These are phyloP conservation scores for Muscidifurax raptorellus DNA, from an alignment of 1,140 invertebrate genomes.

Conservation along the genomic window DNA sequence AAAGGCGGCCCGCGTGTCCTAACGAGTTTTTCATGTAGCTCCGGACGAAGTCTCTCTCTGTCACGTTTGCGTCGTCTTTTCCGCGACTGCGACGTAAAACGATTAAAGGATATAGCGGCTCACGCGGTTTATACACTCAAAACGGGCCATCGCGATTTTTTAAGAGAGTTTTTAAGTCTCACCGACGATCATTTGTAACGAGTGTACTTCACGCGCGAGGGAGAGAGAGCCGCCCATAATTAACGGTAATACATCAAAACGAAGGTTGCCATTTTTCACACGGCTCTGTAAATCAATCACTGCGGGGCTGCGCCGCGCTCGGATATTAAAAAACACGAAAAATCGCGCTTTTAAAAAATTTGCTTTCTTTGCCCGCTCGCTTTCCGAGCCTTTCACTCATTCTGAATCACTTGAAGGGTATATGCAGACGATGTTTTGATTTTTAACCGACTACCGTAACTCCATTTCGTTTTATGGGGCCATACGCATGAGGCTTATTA, in stretches of 20 bases:
- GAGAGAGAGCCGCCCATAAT: neutral
- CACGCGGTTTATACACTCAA: neutral
- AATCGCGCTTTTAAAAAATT: neutral
- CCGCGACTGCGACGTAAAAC: neutral
- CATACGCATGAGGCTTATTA: too few relatives aligned
- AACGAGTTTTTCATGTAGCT: conserved; percentile 40
- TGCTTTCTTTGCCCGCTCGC: neutral
- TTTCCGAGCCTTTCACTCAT: neutral
- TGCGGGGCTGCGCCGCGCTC: neutral
- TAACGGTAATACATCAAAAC: conserved; percentile 31
- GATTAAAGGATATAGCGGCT: neutral
- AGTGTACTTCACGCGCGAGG: neutral
- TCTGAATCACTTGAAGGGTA: too few relatives aligned
- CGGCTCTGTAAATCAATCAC: conserved; percentile 21
- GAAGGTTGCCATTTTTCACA: conserved; percentile 24
- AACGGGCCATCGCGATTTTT: neutral
- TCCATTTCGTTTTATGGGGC: too few relatives aligned
- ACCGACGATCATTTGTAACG: conserved; percentile 23
- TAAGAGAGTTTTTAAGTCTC: neutral
- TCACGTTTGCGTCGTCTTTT: neutral
- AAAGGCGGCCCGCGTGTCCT: neutral
- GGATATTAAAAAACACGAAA: neutral
- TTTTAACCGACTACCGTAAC: too few relatives aligned
- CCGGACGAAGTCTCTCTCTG: neutral
- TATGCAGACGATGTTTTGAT: too few relatives aligned